Conservation (phyloP, 1,140 invertebrate species). For the Brachionus plicatilis region DNA sequence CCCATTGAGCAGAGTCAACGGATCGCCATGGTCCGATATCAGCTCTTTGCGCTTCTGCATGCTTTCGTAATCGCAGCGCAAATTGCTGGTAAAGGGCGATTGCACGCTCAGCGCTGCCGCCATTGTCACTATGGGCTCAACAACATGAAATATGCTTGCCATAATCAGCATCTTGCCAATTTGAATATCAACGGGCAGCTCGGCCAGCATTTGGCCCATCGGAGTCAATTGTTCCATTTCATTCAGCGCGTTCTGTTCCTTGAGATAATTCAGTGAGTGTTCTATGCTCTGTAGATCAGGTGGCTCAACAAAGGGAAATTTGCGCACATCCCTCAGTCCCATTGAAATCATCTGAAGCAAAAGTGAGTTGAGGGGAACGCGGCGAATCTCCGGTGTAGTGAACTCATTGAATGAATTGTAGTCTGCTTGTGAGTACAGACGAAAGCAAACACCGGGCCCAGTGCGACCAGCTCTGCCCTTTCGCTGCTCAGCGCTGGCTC, state of each 20-base stretch:
- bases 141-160: conserved; percentile 71
- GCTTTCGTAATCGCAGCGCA: conserved; percentile 76
- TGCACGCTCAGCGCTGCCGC: conserved; percentile 87
- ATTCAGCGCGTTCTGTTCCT: conserved; percentile 75
- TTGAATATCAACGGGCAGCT: conserved; percentile 84
- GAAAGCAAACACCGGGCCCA: conserved; percentile 60
- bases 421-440: conserved; percentile 80
- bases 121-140: conserved; percentile 84
- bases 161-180: conserved; percentile 93
- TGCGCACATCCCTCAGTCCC: conserved; percentile 79
- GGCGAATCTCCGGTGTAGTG: conserved; percentile 79
- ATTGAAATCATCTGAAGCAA: conserved; percentile 89
- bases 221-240: conserved; percentile 79
- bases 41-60: conserved; percentile 71
- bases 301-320: conserved; percentile 91
- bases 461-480: conserved; percentile 76
- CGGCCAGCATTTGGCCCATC: conserved; percentile 77
- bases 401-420: conserved; percentile 73
- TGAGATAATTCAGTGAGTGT: conserved; percentile 74
- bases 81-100: conserved; percentile 80
- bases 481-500: conserved; percentile 91
- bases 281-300: conserved; percentile 74
- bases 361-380: conserved; percentile 84
- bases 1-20: conserved; percentile 79
- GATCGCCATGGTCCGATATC: conserved; percentile 89